Evolutionary conservation across 2,888 invertebrate species (phyloP).

Genomic region (Cyclophora punctaria): DNA sequence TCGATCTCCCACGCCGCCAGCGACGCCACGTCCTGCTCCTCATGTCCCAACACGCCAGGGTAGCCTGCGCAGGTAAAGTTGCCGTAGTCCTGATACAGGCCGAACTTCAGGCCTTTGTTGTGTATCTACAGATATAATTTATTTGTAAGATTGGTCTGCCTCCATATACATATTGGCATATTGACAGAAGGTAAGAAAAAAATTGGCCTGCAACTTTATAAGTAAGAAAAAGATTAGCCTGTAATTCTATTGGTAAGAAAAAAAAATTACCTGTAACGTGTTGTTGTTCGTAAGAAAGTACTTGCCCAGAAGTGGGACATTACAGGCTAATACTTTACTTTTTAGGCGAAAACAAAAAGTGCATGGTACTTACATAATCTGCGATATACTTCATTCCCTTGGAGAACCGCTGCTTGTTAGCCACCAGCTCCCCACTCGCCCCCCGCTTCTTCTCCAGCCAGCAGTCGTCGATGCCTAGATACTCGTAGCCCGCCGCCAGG

Average conservation of each 20-base stretch:
- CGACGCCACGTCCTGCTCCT: slow-evolving; percentile 80
- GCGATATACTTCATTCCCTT: slow-evolving; percentile 81
- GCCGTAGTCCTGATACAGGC: slow-evolving; percentile 88
- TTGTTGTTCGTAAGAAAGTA: too few relatives aligned
- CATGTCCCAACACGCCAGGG: slow-evolving; percentile 81
- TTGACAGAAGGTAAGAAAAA: too few relatives aligned
- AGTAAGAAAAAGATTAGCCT: too few relatives aligned
- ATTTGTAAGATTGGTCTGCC: too few relatives aligned
- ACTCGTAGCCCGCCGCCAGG: slow-evolving; percentile 81
- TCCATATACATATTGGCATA: too few relatives aligned
- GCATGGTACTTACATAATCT: slow-evolving; percentile 82
- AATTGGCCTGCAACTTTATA: too few relatives aligned
- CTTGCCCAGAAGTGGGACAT: too few relatives aligned
- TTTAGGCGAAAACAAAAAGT: too few relatives aligned
- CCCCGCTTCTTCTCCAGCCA: slow-evolving; percentile 81
- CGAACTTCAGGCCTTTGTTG: slow-evolving; percentile 82
- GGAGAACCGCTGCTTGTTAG: slow-evolving; percentile 81
- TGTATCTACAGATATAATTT: slow-evolving; percentile 75
- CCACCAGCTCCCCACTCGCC: slow-evolving; percentile 73
- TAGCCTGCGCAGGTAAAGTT: slow-evolving; percentile 85
- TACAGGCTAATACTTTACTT: too few relatives aligned
- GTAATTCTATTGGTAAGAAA: too few relatives aligned
- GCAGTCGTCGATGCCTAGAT: slow-evolving; percentile 84
- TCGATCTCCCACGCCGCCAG: slow-evolving; percentile 88
- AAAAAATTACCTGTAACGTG: too few relatives aligned